Conservation (phyloP, 2,113 vertebrate genomes). For the Camarhynchus parvulus region DNA sequence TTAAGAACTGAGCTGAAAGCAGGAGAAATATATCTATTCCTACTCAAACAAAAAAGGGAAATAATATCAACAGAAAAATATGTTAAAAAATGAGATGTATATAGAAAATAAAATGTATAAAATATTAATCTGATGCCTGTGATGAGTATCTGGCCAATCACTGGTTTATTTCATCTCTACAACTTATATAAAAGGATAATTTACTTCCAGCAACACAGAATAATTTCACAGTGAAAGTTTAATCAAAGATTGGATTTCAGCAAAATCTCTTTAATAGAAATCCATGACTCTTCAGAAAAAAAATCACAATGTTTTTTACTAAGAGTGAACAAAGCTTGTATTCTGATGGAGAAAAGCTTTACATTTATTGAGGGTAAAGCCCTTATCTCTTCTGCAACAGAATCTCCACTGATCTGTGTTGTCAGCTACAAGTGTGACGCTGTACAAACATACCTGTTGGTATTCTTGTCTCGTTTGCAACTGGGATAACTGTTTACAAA, state of each 20-base stretch:
- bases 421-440: constrained; percentile 8
- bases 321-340: constrained; percentile 32
- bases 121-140: background rate
- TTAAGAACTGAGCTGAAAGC: background rate
- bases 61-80: background rate
- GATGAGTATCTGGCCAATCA: background rate
- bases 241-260: constrained; percentile 50
- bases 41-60: background rate
- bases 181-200: background rate
- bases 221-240: constrained; percentile 43
- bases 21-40: background rate
- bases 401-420: constrained; percentile 22
- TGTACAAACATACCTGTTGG: constrained; percentile 43
- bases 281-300: constrained; percentile 32
- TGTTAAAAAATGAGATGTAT: background rate
- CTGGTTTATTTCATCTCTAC: background rate
- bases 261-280: constrained; percentile 49
- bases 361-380: constrained; percentile 42
- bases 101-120: background rate
- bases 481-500: constrained; percentile 41
- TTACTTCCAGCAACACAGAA: constrained; percentile 26
- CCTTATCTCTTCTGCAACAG: constrained; percentile 59
- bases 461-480: constrained; percentile 19
- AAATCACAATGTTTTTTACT: background rate
- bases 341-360: constrained; percentile 40